Evolutionary conservation across 2,113 vertebrate species (phyloP), one percentile per base, ranked within the genome.

Genomic region (Rafetus swinhoei): DNA sequence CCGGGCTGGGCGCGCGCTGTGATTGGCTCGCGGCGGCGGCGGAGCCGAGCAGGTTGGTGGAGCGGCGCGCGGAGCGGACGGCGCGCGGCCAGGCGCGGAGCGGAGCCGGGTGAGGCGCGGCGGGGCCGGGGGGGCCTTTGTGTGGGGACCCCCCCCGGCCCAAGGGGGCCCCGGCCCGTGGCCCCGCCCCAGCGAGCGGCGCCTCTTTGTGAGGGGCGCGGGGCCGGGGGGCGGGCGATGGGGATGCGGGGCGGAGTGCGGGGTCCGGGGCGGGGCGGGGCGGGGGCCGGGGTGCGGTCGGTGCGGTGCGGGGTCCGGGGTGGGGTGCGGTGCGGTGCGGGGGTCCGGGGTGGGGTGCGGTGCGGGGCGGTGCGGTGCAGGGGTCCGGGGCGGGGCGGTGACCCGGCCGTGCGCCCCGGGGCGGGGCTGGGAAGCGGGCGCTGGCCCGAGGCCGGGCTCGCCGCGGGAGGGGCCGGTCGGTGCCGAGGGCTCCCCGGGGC

Each of bases 1-100:
- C 5, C 3, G 15, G 69, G 69, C 69, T 10, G 35, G n/a, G 27
- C 0, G 0, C 18, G 6, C 21, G 21, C 54, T 1, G 4, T 1
- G 55, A 88, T 88, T 95, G 91, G 91, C 14, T n/a, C 0, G 29
- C 7, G 35, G 15, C 27, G 2, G 14, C 8, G 22, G 24, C 57
- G 22, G 19, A 8, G 57, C 57, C 57, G 1, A 29, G 85, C 82
- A 76, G 85, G 91, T 90, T 90, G 11, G 91, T 29, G 62, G 69
- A 84, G 88, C 50, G 80, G 83, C 82, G 90, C 85, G 92, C 81
- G 84, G 50, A 35, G 84, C 81, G 92, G 35, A 72, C 89, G 74
- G 93, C 90, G 60, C 12, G 62, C 14, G 29, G 62, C 13, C 14
- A 6, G 62, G 29, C 15, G 62, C 62, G 62, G 62, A 65, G 62